These are phyloP conservation scores for Macrobrachium rosenbergii DNA, from an alignment of 1,140 invertebrate genomes.

Conservation along the genomic window DNA sequence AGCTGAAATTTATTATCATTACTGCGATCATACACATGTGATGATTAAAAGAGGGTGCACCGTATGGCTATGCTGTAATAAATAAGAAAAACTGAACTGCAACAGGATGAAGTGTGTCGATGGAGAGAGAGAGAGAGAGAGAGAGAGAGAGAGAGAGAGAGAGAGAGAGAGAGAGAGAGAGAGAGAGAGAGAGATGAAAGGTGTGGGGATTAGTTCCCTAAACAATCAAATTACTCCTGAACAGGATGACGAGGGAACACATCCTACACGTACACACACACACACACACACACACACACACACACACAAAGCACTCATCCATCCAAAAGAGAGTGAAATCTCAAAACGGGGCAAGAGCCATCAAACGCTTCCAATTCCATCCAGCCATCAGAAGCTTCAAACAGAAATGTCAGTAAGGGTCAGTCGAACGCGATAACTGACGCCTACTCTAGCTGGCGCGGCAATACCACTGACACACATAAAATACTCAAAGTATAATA, in stretches of 20 bases:
- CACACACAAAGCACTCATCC: constrained; percentile 15
- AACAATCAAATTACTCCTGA: not conserved
- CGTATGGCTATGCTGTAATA: too few species aligned
- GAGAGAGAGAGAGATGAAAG: not conserved
- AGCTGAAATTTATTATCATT: too few species aligned
- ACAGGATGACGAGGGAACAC: not conserved
- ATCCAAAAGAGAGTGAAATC: not conserved
- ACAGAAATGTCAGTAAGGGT: too few species aligned
- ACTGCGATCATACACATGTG: too few species aligned
- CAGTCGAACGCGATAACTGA: too few species aligned
- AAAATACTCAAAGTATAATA: too few species aligned
- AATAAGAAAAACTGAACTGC: not conserved
- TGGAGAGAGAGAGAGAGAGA: not conserved
- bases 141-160: not conserved
- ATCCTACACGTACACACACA: not conserved
- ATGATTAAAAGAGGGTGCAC: not conserved
- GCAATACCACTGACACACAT: too few species aligned
- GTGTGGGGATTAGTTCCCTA: not conserved
- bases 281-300: constrained; percentile 41
- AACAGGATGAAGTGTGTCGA: not conserved
- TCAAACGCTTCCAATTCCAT: too few species aligned
- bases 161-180: not conserved
- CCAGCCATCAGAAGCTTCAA: too few species aligned
- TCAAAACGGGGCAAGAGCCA: too few species aligned
- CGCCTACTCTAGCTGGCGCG: too few species aligned